Conservation (phyloP, 1,140 invertebrate species). For the Delia radicum region DNA sequence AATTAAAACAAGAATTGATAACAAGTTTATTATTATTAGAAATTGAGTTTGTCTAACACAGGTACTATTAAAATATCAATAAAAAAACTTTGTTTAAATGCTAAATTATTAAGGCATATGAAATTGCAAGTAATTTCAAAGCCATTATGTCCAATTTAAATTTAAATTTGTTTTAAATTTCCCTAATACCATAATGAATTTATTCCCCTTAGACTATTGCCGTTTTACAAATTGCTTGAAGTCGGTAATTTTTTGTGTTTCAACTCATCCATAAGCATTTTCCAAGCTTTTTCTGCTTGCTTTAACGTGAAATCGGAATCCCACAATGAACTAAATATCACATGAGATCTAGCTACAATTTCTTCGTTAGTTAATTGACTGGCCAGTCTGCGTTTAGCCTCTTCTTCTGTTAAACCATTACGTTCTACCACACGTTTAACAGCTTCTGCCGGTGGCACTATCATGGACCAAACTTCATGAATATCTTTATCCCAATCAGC, state of each 20-base stretch:
- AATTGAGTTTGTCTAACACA: no score
- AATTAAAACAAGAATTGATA: neutral
- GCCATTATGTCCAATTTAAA: neutral
- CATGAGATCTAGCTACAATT: constrained; percentile 76
- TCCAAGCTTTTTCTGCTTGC: constrained; percentile 81
- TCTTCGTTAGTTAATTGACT: constrained; percentile 77
- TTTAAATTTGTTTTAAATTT: neutral
- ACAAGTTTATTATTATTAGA: neutral
- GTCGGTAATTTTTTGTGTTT: constrained; percentile 15
- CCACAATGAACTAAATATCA: constrained; percentile 90
- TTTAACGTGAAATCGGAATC: constrained; percentile 75
- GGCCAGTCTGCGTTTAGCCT: constrained; percentile 72
- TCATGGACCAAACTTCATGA: constrained; percentile 90
- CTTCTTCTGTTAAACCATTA: constrained; percentile 73
- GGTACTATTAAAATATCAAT: neutral
- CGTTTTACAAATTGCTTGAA: constrained; percentile 37
- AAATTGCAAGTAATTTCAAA: neutral
- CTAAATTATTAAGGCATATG: neutral
- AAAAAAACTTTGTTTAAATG: neutral
- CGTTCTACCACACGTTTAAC: constrained; percentile 74
- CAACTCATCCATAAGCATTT: constrained; percentile 46
- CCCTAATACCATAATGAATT: neutral
- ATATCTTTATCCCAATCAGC: constrained; percentile 82
- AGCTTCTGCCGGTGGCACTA: constrained; percentile 83
- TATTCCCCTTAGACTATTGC: neutral